Evolutionary conservation across 2,797 vertebrate species (phyloP), one percentile per base, ranked within the genome.

Genomic region (Acipenser transmontanus): DNA sequence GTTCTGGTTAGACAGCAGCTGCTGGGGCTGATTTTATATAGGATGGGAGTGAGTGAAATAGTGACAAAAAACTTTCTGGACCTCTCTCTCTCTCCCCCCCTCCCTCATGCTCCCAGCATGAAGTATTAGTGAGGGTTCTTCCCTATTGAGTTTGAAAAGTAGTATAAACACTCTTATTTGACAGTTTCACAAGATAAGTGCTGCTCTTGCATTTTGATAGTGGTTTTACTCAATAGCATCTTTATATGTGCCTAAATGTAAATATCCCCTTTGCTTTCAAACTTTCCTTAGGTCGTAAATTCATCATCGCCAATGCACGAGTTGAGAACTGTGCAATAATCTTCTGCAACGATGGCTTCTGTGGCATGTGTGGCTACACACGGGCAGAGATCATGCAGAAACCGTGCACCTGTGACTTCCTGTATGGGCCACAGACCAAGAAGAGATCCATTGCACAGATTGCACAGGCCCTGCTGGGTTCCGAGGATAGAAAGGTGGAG

Each of bases 311-410:
- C 77, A 98, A 98, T 2, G 95, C 95, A 0, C 89, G 94, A 0
- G 96, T 95, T 81, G 93, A 96, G 82, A 98, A 98, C 90, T 98
- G 96, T 64, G 96, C 95, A 49, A 96, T 98, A 82, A 98, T 98
- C 83, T 98, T 98, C 91, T 98, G 96, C 84, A 98, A 97, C 63
- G 95, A 98, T 77, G 95, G 93, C 62, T 98, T 98, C 88, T 98
- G 96, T 66, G 86, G 84, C 79, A 91, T 98, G 88, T 97, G 94
- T 5, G 96, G 96, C 13, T 98, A 93, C 89, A 92, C 93, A 0
- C 87, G 96, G 0, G 94, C 94, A 0, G 96, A 98, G 85, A 91
- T 98, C 89, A 98, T 98, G 96, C 96, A 98, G 91, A 91, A 94
- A 72, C 95, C 96, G 0, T 96, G 94, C 84, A 93, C 94, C 14